phyloP scores from a whole-genome alignment of 2,888 invertebrate species.

The Mesorhabditis spiculigera region DNA sequence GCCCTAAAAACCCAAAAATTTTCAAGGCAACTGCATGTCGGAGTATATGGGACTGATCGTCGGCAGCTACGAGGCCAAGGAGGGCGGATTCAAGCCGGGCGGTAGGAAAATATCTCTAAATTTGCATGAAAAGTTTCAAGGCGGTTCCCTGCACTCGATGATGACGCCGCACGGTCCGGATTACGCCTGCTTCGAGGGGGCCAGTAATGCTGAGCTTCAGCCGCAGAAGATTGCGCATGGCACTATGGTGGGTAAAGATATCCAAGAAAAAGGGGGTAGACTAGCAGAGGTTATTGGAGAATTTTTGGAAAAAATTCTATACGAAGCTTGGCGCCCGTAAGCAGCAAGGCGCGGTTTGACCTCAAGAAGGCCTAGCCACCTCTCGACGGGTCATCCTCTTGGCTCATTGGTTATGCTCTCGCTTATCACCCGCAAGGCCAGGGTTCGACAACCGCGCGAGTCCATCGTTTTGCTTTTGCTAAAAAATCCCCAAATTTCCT shows the following conservation, averaged over 20 bases:
- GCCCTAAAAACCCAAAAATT: not conserved
- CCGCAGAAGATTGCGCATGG: conserved; percentile 83
- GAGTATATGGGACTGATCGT: conserved; percentile 96
- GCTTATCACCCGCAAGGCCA: too few relatives aligned
- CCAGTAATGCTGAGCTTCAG: conserved; percentile 71
- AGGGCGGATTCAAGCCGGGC: conserved; percentile 57
- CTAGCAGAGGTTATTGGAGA: too few relatives aligned
- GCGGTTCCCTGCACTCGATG: conserved; percentile 71
- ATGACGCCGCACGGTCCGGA: conserved; percentile 99
- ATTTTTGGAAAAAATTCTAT: too few relatives aligned
- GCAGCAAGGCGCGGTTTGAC: too few relatives aligned
- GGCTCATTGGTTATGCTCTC: too few relatives aligned
- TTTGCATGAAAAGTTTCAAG: conserved; percentile 7
- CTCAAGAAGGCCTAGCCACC: too few relatives aligned
- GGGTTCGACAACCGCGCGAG: too few relatives aligned
- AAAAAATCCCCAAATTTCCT: too few relatives aligned
- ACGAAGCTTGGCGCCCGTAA: too few relatives aligned
- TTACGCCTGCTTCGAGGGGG: conserved; percentile 77
- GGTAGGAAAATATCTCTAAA: conserved; percentile 22
- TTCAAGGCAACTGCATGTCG: conserved; percentile 91
- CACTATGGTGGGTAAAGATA: conserved; percentile 71
- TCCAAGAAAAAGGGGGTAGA: too few relatives aligned
- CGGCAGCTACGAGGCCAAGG: conserved; percentile 91
- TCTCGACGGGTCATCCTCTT: too few relatives aligned
- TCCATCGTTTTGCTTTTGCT: too few relatives aligned